Evolutionary conservation across 2,888 invertebrate genomes (phyloP).

Genomic region (Lasioglossum calceatum): DNA sequence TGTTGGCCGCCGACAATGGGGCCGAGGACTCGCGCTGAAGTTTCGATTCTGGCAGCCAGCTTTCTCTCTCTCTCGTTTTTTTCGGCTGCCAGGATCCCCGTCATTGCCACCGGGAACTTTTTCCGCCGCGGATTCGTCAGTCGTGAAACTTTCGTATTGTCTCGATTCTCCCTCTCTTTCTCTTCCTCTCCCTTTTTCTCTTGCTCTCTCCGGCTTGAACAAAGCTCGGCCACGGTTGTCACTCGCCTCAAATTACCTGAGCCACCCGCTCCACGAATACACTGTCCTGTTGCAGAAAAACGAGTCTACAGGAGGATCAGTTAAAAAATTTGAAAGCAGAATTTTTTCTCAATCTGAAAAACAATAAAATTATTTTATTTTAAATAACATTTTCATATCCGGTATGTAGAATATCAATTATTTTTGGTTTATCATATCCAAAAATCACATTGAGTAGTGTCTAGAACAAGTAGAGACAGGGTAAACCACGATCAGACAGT

Average conservation of each 20-base stretch:
- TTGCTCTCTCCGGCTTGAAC: conserved; percentile 30
- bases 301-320: not conserved
- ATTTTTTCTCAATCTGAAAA: not conserved
- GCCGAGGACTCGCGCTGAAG: conserved; percentile 43
- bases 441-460: not conserved
- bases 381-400: not conserved
- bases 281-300: not conserved
- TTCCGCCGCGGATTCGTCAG: conserved; percentile 54
- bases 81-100: conserved; percentile 15
- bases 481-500: not conserved
- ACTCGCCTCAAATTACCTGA: conserved; percentile 46
- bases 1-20: conserved; percentile 52
- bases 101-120: conserved; percentile 64
- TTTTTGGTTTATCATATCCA: not conserved
- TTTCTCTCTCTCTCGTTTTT: conserved; percentile 12
- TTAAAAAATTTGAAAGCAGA: not conserved
- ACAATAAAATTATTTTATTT: not conserved
- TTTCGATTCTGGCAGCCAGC: conserved; percentile 60
- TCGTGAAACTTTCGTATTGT: conserved; percentile 73
- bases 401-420: not conserved
- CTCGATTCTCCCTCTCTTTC: conserved; percentile 26
- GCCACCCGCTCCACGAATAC: conserved; percentile 3
- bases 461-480: not conserved
- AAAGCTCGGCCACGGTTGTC: conserved; percentile 26
- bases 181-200: not conserved